Conservation (phyloP, 2,113 vertebrate species). For the Corynorhinus townsendii region DNA sequence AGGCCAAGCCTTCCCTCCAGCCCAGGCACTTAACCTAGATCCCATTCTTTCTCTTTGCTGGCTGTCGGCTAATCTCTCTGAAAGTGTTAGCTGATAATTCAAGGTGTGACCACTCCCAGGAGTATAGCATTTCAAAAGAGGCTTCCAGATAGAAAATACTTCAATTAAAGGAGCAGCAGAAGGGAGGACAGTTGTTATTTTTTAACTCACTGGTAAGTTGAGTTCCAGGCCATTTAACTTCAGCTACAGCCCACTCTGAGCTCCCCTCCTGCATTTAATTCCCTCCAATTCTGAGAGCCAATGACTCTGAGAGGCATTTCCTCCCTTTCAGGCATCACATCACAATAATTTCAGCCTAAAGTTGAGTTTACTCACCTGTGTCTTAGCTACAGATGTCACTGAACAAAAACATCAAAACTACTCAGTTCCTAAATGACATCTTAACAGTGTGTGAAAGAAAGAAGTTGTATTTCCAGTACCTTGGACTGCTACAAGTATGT, state of each 20-base stretch:
- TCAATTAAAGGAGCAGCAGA: neutral
- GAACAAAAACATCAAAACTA: neutral
- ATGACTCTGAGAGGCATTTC: neutral
- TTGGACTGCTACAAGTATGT: neutral
- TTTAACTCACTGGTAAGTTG: neutral
- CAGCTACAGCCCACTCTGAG: neutral
- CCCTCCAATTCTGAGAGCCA: neutral
- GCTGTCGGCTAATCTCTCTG: neutral
- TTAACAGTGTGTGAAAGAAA: neutral
- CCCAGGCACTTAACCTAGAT: neutral
- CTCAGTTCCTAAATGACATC: neutral
- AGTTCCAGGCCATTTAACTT: neutral
- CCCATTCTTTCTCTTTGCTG: neutral
- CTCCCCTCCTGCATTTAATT: accelerated
- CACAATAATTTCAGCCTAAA: neutral
- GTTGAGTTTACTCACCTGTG: neutral
- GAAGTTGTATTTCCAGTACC: neutral
- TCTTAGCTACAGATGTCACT: neutral
- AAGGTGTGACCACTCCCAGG: constrained; percentile 42
- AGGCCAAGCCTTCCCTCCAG: too few species aligned
- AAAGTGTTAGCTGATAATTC: constrained; percentile 19
- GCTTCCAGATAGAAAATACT: neutral
- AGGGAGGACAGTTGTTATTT: neutral
- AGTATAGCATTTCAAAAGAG: constrained; percentile 44
- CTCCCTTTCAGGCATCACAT: neutral